These are phyloP conservation scores for Apis mellifera DNA, from an alignment of 1,140 invertebrate species.

Conservation along the genomic window Amel_HAv3.1 CM009931.2:18729501-18730000, in stretches of 20 bases:
- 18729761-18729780: slow-evolving; percentile 50
- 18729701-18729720: slow-evolving; percentile 55
- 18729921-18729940: slow-evolving; percentile 44
- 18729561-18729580: neutral
- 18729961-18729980: slow-evolving; percentile 39
- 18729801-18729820: slow-evolving; percentile 48
- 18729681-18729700: slow-evolving; percentile 71
- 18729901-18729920: neutral
- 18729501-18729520: neutral
- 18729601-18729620: slow-evolving; percentile 72
- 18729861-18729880: slow-evolving; percentile 45
- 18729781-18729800: too few species aligned
- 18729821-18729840: slow-evolving; percentile 42
- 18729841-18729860: neutral
- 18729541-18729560: neutral
- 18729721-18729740: slow-evolving; percentile 35
- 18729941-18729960: slow-evolving; percentile 29
- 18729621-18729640: slow-evolving; percentile 75
- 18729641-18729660: slow-evolving; percentile 68
- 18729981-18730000: slow-evolving; percentile 26
- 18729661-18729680: slow-evolving; percentile 69
- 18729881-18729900: neutral
- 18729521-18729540: neutral
- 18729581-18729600: slow-evolving; percentile 44
- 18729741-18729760: slow-evolving; percentile 42